A percentile compares a stretch with the other conserved stretches of the same genome.
phyloP scores from a whole-genome alignment of 2,888 invertebrate species.

The Acleris sparsana region DNA sequence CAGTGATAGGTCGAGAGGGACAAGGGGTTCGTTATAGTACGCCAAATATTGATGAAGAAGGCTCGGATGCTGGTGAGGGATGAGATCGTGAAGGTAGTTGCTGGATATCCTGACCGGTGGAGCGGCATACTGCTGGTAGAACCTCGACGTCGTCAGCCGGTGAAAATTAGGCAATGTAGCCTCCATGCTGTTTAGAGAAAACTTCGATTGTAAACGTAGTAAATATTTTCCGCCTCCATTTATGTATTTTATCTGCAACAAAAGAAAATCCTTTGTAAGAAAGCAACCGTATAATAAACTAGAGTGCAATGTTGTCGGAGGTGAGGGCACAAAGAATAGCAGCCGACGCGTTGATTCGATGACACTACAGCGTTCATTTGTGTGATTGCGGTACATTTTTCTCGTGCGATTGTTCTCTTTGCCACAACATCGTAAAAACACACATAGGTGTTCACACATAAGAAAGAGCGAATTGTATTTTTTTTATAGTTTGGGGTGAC shows the following conservation, averaged over 20 bases:
- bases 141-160: constrained; percentile 67
- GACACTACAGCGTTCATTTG: constrained; percentile 63
- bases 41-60: constrained; percentile 82
- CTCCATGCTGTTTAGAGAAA: constrained; percentile 61
- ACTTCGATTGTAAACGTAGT: constrained; percentile 19
- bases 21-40: constrained; percentile 84
- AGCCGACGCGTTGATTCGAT: constrained; percentile 50
- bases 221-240: constrained; percentile 33
- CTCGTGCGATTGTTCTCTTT: constrained; percentile 39
- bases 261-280: constrained; percentile 37
- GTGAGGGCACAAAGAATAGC: constrained; percentile 39
- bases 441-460: neutral
- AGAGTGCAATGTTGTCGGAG: constrained; percentile 45
- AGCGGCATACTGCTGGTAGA: constrained; percentile 74
- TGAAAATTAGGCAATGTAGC: constrained; percentile 74
- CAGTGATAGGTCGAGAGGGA: constrained; percentile 90
- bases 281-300: constrained; percentile 44
- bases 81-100: constrained; percentile 72
- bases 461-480: neutral
- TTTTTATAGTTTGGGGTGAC: too few relatives aligned
- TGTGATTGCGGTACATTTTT: constrained; percentile 64
- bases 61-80: constrained; percentile 74
- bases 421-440: constrained; percentile 3
- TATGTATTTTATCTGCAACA: constrained; percentile 52
- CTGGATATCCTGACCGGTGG: constrained; percentile 69